phyloP scores from a whole-genome alignment of 2,113 vertebrate species.

The Montifringilla adamsi region DNA sequence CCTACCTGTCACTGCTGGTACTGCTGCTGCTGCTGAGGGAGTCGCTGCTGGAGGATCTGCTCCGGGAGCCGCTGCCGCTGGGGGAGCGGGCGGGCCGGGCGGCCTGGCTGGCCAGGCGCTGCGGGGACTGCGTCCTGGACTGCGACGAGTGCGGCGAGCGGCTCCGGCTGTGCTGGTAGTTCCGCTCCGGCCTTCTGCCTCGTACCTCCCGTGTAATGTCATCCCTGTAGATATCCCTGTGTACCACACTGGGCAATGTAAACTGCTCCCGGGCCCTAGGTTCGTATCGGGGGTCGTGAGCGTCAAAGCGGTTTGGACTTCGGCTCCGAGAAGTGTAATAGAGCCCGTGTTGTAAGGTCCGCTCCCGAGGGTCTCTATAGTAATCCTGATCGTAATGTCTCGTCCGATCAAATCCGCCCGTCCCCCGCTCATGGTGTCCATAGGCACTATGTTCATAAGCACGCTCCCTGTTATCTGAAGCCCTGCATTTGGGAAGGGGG shows the following conservation, averaged over 20 bases:
- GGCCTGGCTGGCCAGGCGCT: conserved; percentile 88
- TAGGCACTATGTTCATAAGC: conserved; percentile 98
- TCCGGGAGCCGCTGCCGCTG: conserved; percentile 89
- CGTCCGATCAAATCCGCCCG: conserved; percentile 92
- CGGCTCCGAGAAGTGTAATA: conserved; percentile 95
- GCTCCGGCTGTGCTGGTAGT: conserved; percentile 93
- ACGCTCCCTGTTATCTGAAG: conserved; percentile 95
- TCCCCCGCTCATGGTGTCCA: conserved; percentile 97
- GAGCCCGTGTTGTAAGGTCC: conserved; percentile 88
- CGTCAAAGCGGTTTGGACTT: conserved; percentile 94
- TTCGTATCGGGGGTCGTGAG: conserved; percentile 93
- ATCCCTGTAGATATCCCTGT: conserved; percentile 96
- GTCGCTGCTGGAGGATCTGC: conserved; percentile 95
- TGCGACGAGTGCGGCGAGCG: conserved; percentile 93
- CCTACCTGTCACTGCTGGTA: conserved; percentile 97
- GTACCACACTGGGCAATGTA: conserved; percentile 94
- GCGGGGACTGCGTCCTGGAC: conserved; percentile 92
- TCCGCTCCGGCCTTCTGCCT: conserved; percentile 87
- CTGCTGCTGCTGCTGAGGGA: conserved; percentile 98
- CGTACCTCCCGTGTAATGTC: conserved; percentile 86
- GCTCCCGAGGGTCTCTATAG: conserved; percentile 92
- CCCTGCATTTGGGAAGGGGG: conserved; percentile 84
- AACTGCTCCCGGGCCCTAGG: conserved; percentile 88
- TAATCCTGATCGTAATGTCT: conserved; percentile 98
- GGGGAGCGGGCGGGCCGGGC: conserved; percentile 85